Evolutionary conservation across 2,113 vertebrate genomes (phyloP), one percentile per base, ranked within the genome.

Genomic region (Dasyprocta punctata): DNA sequence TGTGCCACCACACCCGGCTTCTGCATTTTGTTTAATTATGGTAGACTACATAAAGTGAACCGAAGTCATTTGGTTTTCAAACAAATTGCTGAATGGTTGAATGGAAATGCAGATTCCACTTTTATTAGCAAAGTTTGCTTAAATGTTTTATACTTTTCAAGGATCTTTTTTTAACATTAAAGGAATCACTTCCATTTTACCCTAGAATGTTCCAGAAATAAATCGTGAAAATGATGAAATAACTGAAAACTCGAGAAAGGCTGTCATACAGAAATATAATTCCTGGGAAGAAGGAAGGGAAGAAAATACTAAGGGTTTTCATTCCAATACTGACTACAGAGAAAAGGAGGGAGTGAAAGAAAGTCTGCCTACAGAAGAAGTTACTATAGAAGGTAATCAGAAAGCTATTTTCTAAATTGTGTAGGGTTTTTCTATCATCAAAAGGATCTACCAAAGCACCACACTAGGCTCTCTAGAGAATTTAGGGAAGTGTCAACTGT

Each of bases 201-300:
- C 91, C 58, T 96, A 99, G 99, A 95, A 81, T 96, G 71, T 61
- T 97, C 91, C 96, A 94, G 96, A 97, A 96, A n/a, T 81, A 96
- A 77, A 90, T 94, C 94, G 95, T 61, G 73, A 97, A 95, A 96
- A 93, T 65, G 94, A 56, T 98, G 88, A 98, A 94, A 71, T 93
- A 52, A 33, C 56, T 96, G 22, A 82, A 94, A 97, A 96, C 77
- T 36, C 92, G 86, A 97, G 96, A 77, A 91, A 95, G 75, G 41
- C 60, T 69, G 49, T 63, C 61, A 95, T 41, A 95, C 84, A 96
- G 69, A 97, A 94, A 96, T 11, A 5, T 24, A 90, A 78, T 85
- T 88, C 54, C 89, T 96, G 63, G 84, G 90, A 98, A 95, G 86
- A 96, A 97, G 92, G 95, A 98, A 97, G 17, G 60, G 97, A 94